Conservation (phyloP, 2,888 invertebrate genomes). For the Drosophila parthenogenetica region DNA sequence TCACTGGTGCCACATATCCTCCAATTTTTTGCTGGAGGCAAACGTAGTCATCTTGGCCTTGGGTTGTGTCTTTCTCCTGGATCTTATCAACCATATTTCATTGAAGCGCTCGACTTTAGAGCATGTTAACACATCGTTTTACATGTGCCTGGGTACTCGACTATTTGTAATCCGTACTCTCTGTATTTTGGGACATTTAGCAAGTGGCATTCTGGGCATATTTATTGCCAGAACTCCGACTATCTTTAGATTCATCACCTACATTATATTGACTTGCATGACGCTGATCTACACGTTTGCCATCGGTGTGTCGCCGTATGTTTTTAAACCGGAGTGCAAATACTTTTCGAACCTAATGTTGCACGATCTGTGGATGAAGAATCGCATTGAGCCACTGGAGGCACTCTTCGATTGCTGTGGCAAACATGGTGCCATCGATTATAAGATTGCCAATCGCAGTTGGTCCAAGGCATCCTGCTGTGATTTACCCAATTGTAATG, state of each 20-base stretch:
- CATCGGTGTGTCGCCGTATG: conserved; percentile 38
- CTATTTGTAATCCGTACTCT: conserved; percentile 33
- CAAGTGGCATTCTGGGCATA: conserved; percentile 50
- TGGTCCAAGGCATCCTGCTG: conserved; percentile 53
- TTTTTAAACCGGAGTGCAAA: neutral
- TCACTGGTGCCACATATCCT: conserved; percentile 29
- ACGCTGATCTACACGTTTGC: conserved; percentile 22
- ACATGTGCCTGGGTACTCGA: conserved; percentile 15
- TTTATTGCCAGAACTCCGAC: conserved; percentile 21
- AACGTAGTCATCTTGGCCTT: conserved; percentile 45
- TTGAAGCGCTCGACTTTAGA: conserved; percentile 9
- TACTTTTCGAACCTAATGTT: conserved; percentile 33
- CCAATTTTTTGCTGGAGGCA: conserved; percentile 43
- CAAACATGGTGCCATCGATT: conserved; percentile 45
- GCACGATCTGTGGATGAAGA: conserved; percentile 41
- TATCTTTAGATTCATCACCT: conserved; percentile 28
- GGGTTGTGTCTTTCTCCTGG: conserved; percentile 45
- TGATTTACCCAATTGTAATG: conserved; percentile 35
- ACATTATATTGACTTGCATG: conserved; percentile 29
- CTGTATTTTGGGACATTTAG: conserved; percentile 7
- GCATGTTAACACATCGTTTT: neutral
- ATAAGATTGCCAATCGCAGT: conserved; percentile 38
- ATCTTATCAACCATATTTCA: conserved; percentile 44
- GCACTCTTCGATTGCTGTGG: conserved; percentile 54
- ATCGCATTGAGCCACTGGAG: conserved; percentile 37